These are phyloP conservation scores for Andrena camellia DNA, from an alignment of 2,888 invertebrate genomes.

Conservation along the genomic window DNA sequence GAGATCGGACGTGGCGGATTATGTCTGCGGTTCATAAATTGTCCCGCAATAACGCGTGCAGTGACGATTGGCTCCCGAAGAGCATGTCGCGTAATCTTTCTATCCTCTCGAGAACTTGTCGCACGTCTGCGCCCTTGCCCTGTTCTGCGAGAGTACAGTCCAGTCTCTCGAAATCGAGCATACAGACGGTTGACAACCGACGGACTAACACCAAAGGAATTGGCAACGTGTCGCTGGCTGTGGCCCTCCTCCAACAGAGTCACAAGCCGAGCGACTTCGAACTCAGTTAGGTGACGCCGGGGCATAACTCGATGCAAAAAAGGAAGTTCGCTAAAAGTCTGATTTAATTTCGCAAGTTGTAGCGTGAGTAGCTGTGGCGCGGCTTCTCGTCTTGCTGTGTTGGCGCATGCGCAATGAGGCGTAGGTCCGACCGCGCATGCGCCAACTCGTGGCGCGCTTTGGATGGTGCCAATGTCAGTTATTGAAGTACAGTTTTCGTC, in stretches of 20 bases:
- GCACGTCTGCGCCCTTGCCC: constrained; percentile 5
- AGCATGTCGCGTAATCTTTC: neutral
- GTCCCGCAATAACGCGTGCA: neutral
- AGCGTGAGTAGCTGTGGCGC: too few species aligned
- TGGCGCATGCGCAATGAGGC: too few species aligned
- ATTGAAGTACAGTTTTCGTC: too few species aligned
- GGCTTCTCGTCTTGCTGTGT: too few species aligned
- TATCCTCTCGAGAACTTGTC: neutral
- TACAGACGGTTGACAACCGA: neutral
- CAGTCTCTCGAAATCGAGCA: neutral
- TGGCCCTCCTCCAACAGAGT: neutral
- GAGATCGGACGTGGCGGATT: neutral
- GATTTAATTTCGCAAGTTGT: too few species aligned
- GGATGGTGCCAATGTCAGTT: too few species aligned
- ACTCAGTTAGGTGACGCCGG: neutral
- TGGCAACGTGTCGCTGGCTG: neutral
- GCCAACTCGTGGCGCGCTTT: too few species aligned
- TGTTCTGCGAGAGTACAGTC: neutral
- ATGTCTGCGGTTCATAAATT: neutral
- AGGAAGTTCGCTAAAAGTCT: neutral
- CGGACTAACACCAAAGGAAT: neutral
- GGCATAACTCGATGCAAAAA: neutral
- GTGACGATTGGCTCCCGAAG: neutral
- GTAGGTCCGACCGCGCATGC: too few species aligned
- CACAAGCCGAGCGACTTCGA: neutral